Base-by-base conservation (phyloP, 1,140 invertebrate genomes). In the Asbolus verrucosus region DNA sequence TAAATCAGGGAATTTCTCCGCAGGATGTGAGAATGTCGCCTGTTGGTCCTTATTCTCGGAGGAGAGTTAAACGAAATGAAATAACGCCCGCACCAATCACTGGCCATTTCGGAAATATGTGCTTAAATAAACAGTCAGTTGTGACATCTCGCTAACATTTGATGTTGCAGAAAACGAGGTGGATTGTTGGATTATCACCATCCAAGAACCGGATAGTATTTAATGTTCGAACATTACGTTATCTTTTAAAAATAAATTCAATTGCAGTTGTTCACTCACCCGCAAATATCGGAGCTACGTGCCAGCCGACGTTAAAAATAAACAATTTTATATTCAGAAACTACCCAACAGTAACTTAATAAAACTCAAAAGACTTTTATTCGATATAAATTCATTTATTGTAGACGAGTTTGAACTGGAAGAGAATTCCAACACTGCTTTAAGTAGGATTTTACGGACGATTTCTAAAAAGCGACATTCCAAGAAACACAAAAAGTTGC, bases 201-300 rank as follows among this genome's bases (percentile, higher is more conserved):
- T 54, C 13, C 46, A 27, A 24, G 8, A 54, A n/a, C 27, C 46
- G 46, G 21, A 54, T 24, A 19, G 46, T 54, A n/a, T n/a, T n/a
- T n/a, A 54, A 54, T 54, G 46, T 54, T 54, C 21, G 11, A 54
- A 54, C 11, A 9, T 54, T 54, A 27, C 27, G 14, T 11, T 27
- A 27, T 54, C 27, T 54, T 43, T 54, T 54, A 14, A 36, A 54
- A 54, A 54, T 54, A 54, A 54, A 54, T 54, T 54, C 46, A 54
- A 30, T 54, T 54, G 46, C 46, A 54, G 46, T 21, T 54, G 21
- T 14, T n/a, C 46, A 27, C 21, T 54, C 46, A 27, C n/a, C 21
- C 46, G 46, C 6, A 54, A 54, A 54, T 54, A 54, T 54, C 46
- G 21, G 21, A 11, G 46, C 3, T 24, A 11, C 14, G 46, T 27